Conservation (phyloP, 2,888 invertebrate genomes). For the Dasysyrphus tricinctus region DNA sequence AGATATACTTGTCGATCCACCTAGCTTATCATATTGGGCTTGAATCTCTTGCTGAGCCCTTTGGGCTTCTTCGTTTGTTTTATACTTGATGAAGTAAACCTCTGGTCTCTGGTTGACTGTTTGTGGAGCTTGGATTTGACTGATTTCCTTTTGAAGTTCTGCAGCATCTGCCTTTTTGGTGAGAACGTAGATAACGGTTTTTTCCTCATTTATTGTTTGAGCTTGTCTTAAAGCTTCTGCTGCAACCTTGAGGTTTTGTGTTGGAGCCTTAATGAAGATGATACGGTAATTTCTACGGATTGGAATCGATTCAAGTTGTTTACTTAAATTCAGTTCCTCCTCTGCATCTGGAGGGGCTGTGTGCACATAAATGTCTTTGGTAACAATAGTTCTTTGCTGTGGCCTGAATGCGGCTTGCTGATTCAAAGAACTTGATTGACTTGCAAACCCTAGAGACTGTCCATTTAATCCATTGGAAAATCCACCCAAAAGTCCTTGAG, state of each 20-base stretch:
- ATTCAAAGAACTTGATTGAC: constrained; percentile 19
- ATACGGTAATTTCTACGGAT: constrained; percentile 82
- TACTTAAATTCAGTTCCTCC: constrained; percentile 76
- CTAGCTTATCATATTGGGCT: constrained; percentile 82
- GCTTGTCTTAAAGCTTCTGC: constrained; percentile 81
- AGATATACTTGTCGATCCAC: constrained; percentile 81
- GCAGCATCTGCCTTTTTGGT: constrained; percentile 81
- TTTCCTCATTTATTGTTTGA: constrained; percentile 81
- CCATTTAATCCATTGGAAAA: not conserved
- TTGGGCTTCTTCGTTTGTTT: constrained; percentile 82
- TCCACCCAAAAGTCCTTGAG: not conserved
- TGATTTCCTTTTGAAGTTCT: constrained; percentile 86
- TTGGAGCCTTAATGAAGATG: constrained; percentile 83
- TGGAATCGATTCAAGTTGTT: constrained; percentile 77
- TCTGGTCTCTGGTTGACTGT: constrained; percentile 81
- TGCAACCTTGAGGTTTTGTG: constrained; percentile 82
- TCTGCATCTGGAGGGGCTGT: constrained; percentile 81
- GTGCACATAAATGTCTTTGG: constrained; percentile 82
- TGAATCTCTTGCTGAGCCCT: constrained; percentile 82
- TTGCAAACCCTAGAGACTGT: not conserved
- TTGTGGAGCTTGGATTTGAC: constrained; percentile 82
- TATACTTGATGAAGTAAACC: constrained; percentile 83
- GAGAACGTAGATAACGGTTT: constrained; percentile 83
- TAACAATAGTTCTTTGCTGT: constrained; percentile 77
- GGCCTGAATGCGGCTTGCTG: constrained; percentile 26